A percentile compares a stretch with the other conserved stretches of the same genome.
Evolutionary conservation across 2,888 invertebrate species (phyloP).

Genomic region (Cancer borealis): DNA sequence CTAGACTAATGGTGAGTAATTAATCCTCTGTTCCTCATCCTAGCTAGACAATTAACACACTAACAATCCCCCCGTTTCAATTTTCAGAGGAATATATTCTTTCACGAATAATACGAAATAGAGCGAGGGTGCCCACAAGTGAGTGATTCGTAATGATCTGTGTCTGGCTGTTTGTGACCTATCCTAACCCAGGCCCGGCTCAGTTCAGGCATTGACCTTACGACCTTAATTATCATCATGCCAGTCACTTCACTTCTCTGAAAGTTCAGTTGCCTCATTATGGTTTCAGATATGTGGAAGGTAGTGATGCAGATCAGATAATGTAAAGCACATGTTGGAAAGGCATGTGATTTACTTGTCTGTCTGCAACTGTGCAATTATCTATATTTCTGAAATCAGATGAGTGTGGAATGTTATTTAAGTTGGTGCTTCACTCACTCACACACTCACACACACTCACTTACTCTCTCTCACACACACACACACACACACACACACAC

Average conservation of each 20-base stretch:
- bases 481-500: too few species aligned
- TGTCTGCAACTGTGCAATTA: slow-evolving; percentile 30
- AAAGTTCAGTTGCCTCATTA: slow-evolving; percentile 48
- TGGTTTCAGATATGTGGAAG: slow-evolving; percentile 56
- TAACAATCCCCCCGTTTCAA: slow-evolving; percentile 69
- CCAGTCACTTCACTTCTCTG: slow-evolving; percentile 55
- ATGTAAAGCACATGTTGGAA: slow-evolving; percentile 35
- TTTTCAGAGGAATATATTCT: slow-evolving; percentile 77
- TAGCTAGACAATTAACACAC: slow-evolving; percentile 65
- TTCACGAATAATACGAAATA: slow-evolving; percentile 77
- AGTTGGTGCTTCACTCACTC: slow-evolving; percentile 59
- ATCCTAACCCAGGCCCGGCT: slow-evolving; percentile 60
- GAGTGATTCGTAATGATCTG: slow-evolving; percentile 71
- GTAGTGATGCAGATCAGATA: slow-evolving; percentile 31
- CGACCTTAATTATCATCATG: slow-evolving; percentile 53
- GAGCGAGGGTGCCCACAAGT: slow-evolving; percentile 75
- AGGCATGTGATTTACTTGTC: slow-evolving; percentile 45
- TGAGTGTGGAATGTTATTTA: slow-evolving; percentile 58
- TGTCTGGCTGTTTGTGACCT: slow-evolving; percentile 74
- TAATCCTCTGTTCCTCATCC: slow-evolving; percentile 48
- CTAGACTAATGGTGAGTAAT: slow-evolving; percentile 56
- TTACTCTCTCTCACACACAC: too few species aligned
- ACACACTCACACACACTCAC: too few species aligned
- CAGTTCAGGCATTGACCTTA: slow-evolving; percentile 59
- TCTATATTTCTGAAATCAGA: slow-evolving; percentile 51